Conservation (phyloP, 2,888 invertebrate species). For the Junonia oenone region DNA sequence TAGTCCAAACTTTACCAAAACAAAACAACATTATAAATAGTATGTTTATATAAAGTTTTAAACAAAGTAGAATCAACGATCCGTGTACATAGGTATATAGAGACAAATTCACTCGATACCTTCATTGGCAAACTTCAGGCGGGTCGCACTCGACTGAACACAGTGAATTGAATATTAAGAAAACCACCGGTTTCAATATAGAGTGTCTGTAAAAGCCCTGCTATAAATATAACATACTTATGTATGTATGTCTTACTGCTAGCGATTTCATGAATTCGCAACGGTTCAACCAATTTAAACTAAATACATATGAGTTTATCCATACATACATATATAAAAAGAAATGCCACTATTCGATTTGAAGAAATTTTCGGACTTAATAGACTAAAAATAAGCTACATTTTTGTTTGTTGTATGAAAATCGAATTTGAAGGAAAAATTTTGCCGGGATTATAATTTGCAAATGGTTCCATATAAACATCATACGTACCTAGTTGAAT, state of each 20-base stretch:
- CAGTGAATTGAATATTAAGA: slow-evolving; percentile 4
- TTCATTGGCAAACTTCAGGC: slow-evolving; percentile 2
- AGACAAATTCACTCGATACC: neutral
- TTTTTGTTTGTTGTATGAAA: too few relatives aligned
- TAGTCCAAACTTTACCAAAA: too few relatives aligned
- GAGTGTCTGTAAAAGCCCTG: neutral
- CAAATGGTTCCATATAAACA: too few relatives aligned
- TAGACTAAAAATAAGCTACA: too few relatives aligned
- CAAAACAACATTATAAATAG: too few relatives aligned
- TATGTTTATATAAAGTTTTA: neutral
- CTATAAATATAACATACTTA: neutral
- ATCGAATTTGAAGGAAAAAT: too few relatives aligned
- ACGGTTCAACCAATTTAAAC: neutral
- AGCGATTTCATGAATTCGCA: neutral
- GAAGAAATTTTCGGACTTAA: too few relatives aligned
- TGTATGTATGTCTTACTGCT: neutral
- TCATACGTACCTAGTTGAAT: too few relatives aligned
- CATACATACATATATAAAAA: too few relatives aligned
- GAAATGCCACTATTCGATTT: too few relatives aligned
- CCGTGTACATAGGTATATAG: neutral
- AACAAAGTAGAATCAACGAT: neutral
- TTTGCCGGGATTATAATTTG: too few relatives aligned
- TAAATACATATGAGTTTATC: neutral
- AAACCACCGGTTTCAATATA: slow-evolving; percentile 4
- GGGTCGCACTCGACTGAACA: slow-evolving; percentile 6